These are phyloP conservation scores for Rhyacophila brunnea DNA, from an alignment of 1,140 invertebrate species.

Conservation along the genomic window DNA sequence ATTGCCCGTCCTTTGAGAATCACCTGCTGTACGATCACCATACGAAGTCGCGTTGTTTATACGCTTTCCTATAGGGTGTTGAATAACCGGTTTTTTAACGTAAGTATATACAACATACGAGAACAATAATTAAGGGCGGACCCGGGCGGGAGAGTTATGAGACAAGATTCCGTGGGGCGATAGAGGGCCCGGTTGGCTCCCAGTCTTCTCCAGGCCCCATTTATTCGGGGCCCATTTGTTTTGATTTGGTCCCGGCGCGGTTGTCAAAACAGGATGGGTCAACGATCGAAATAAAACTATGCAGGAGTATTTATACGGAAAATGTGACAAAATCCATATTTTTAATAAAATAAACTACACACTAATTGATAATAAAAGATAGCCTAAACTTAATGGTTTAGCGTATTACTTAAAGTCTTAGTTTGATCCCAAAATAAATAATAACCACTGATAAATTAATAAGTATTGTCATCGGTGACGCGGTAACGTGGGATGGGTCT, in stretches of 20 bases:
- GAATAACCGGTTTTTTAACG: slow-evolving; percentile 10
- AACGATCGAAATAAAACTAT: not conserved
- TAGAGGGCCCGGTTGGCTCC: slow-evolving; percentile 22
- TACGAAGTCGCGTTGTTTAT: too few species aligned
- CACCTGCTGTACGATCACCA: too few species aligned
- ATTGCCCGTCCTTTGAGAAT: too few species aligned
- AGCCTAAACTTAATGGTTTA: too few species aligned
- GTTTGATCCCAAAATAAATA: too few species aligned
- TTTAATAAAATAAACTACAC: too few species aligned
- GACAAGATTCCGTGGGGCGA: slow-evolving; percentile 25
- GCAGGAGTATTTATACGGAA: too few species aligned
- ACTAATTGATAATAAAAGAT: too few species aligned
- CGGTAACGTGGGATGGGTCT: too few species aligned
- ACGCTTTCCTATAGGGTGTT: slow-evolving; percentile 1
- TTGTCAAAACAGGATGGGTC: slow-evolving; percentile 22
- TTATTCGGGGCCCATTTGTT: slow-evolving; percentile 22
- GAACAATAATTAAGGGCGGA: slow-evolving; percentile 33
- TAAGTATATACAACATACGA: slow-evolving; percentile 26
- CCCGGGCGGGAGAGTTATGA: slow-evolving; percentile 26
- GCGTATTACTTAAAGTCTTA: too few species aligned
- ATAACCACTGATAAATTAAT: too few species aligned
- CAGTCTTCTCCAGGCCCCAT: slow-evolving; percentile 13
- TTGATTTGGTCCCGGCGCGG: slow-evolving; percentile 20
- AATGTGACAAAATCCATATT: not conserved
- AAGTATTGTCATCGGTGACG: too few species aligned